Evolutionary conservation across 2,113 vertebrate species (phyloP), one percentile per base, ranked within the genome.

Genomic region (Typhlomys cinereus): DNA sequence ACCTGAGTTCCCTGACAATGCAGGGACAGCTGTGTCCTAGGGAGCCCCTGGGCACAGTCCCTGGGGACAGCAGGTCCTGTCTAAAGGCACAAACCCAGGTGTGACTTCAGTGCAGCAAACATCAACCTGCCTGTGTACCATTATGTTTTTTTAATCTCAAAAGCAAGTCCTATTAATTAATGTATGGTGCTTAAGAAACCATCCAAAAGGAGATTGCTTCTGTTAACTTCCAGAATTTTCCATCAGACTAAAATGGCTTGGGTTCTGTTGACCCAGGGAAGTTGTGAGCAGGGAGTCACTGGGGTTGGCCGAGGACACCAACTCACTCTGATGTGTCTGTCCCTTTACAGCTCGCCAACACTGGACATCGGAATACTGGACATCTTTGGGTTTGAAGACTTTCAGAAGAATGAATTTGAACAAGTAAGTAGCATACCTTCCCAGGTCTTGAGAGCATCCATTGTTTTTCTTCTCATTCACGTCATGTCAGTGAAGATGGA

Each of bases 341-440:
- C 89, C 17, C 2, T 94, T 95, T 36, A n/a, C 95, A 99, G 99
- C 90, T 97, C 98, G 73, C 98, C 98, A 52, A 92, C 98, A 0
- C 94, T 99, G 96, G 98, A 99, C 97, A 98, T 99, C 85, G 98
- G 98, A 78, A 98, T 99, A 90, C 95, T 99, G 97, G 99, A 99
- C 97, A 98, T 99, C 94, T 99, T 99, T 97, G 99, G 99, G 74
- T 99, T 99, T 98, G 98, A 99, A 97, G 99, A 99, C 92, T 98
- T 99, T 97, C 99, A 98, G 66, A 99, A 97, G 96, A 99, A 99
- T 97, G 97, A 98, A 76, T 99, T 98, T 96, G 99, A 99, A 96
- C 99, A 99, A 98, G 99, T 99, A 85, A 96, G 97, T 96, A 46
- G 11, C 4, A 14, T 85, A 75, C 78, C 67, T 64, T 91, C 91